These are phyloP conservation scores for Chlorospingus semifuscus DNA, from an alignment of 2,797 vertebrate species.

Conservation along the genomic window DNA sequence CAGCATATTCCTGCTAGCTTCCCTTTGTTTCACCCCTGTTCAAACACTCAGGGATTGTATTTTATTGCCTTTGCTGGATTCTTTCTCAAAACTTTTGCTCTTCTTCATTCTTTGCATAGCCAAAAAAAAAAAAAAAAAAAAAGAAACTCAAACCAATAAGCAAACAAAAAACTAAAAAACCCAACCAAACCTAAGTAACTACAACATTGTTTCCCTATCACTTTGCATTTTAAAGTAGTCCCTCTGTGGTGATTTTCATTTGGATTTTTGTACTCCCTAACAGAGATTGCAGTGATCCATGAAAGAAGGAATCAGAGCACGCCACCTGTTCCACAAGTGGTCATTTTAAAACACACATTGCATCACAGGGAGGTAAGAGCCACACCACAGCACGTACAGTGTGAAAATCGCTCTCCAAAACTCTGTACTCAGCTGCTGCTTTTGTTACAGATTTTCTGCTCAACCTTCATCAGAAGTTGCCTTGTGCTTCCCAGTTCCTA, in stretches of 20 bases:
- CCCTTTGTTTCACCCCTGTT: not conserved
- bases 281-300: conserved; percentile 28
- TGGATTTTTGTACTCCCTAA: conserved; percentile 17
- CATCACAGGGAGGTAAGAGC: conserved; percentile 6
- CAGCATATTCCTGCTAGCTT: not conserved
- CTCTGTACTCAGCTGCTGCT: not conserved
- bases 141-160: not conserved
- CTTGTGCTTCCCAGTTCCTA: not conserved
- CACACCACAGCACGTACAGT: rapidly evolving
- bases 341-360: conserved; percentile 45
- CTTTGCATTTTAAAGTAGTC: not conserved
- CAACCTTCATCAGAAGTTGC: not conserved
- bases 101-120: not conserved
- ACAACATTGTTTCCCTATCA: not conserved
- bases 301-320: conserved; percentile 22
- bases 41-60: not conserved
- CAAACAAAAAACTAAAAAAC: not conserved
- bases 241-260: conserved; percentile 7
- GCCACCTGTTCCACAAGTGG: not conserved
- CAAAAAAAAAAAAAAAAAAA: not conserved
- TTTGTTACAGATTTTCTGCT: not conserved
- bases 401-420: not conserved
- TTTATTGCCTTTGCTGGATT: not conserved
- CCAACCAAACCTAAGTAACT: not conserved
- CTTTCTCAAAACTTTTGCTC: not conserved